Conservation (phyloP, 2,888 invertebrate species). For the Cheilosia vulpina region DNA sequence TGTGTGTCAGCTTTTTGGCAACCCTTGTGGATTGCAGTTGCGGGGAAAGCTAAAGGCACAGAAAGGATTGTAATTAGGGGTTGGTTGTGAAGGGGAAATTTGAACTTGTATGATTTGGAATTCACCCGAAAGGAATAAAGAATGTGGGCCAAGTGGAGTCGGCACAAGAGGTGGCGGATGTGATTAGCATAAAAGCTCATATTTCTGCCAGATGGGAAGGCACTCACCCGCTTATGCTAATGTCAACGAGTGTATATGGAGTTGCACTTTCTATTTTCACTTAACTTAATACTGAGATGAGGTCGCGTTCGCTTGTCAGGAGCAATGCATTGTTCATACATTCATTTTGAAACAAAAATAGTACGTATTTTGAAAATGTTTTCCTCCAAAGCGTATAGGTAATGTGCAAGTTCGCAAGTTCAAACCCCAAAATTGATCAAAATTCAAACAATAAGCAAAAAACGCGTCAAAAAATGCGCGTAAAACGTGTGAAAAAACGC, state of each 20-base stretch:
- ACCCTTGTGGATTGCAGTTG: slow-evolving; percentile 27
- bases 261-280: slow-evolving; percentile 45
- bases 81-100: slow-evolving; percentile 32
- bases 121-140: slow-evolving; percentile 48
- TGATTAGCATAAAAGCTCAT: slow-evolving; percentile 72
- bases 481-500: no score
- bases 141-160: slow-evolving; percentile 59
- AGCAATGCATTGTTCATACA: background rate
- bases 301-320: background rate
- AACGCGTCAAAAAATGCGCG: no score
- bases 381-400: no score
- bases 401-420: no score
- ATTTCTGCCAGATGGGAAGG: slow-evolving; percentile 64
- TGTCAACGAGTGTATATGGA: slow-evolving; percentile 15
- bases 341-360: no score
- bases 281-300: background rate
- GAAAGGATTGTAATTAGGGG: slow-evolving; percentile 2
- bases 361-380: no score
- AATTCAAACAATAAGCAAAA: no score
- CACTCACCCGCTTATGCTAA: slow-evolving; percentile 72
- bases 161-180: slow-evolving; percentile 33
- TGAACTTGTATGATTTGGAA: slow-evolving; percentile 65
- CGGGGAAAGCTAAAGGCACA: slow-evolving; percentile 5
- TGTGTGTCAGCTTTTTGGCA: slow-evolving; percentile 26
- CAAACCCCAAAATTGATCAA: no score